These are phyloP conservation scores for Cosmopolites sordidus DNA, from an alignment of 2,888 invertebrate genomes.

Conservation along the genomic window DNA sequence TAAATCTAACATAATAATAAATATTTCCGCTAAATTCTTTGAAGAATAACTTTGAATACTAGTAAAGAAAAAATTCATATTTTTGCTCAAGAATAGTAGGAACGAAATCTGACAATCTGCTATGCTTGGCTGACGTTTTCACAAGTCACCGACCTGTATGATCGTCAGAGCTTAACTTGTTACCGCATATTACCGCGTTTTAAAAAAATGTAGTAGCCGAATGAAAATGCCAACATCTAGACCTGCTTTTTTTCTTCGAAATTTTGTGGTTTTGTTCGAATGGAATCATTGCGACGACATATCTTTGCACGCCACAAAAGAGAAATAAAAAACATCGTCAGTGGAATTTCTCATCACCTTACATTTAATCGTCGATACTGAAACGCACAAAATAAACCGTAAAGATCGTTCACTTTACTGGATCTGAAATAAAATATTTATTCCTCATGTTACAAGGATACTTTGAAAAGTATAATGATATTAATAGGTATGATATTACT, in stretches of 20 bases:
- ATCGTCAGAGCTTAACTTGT: slow-evolving; percentile 40
- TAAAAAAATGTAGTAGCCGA: slow-evolving; percentile 11
- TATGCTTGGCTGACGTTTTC: slow-evolving; percentile 39
- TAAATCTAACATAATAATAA: slow-evolving; percentile 6
- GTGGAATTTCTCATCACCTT: no score
- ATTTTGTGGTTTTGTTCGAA: slow-evolving; percentile 1
- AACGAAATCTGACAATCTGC: slow-evolving; percentile 35
- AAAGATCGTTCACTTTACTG: no score
- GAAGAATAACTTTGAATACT: slow-evolving; percentile 5
- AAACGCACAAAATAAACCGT: no score
- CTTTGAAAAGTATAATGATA: no score
- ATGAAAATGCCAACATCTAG: slow-evolving; percentile 1
- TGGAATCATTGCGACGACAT: not conserved
- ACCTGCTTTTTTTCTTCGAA: not conserved
- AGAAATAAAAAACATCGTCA: not conserved
- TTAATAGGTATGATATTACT: no score
- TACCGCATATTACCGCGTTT: slow-evolving; percentile 33
- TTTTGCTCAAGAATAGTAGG: slow-evolving; percentile 33
- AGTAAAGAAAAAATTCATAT: slow-evolving; percentile 22
- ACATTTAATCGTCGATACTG: no score
- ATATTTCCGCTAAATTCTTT: slow-evolving; percentile 3
- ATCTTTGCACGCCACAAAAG: not conserved
- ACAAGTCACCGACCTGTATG: slow-evolving; percentile 44
- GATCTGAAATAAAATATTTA: no score
- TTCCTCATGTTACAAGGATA: no score